Evolutionary conservation across 2,888 invertebrate species (phyloP), one percentile per base, ranked within the genome.

Genomic region (Serrognathus titanus): DNA sequence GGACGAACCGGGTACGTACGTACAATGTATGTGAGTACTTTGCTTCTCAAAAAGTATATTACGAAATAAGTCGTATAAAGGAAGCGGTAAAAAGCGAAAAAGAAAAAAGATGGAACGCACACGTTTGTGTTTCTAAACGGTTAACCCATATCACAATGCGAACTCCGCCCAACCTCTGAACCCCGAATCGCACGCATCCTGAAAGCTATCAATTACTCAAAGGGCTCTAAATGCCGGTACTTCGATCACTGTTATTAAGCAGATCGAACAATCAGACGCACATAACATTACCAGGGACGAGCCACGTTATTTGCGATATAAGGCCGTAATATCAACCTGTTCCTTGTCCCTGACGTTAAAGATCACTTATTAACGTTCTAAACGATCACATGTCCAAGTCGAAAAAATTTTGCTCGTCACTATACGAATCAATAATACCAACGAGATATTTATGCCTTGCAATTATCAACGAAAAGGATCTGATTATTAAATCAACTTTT

Each of bases 161-260:
- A 64, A 62, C 64, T 61, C 64, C 66, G 63, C 64, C 66, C 66
- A 60, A 61, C 56, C 65, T 60, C 61, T 58, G 62, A 61, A 58
- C 61, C 53, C 55, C 45, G 60, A 64, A 64, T 64, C 55, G 63
- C 64, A 51, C 46, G 37, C 43, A 39, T 50, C 24, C 58, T 55
- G 65, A 63, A 63, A 66, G 62, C 66, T 57, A 64, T 64, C 64
- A 66, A 66, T 66, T 66, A 65, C 52, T 59, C 58, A 65, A 63
- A 66, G 65, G 66, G 63, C 63, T 65, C 65, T 64, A 65, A 66
- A 62, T 61, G 62, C 60, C 58, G 56, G 58, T 48, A 55, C 37
- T 48, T 51, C 52, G 63, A 66, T 63, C 51, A 64, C 66, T 66
- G 61, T 66, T 62, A 66, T 66, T 65, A 63, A 57, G 57, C 47